Conservation (phyloP, 37 sponge, comb jelly and placozoan species). For the Oopsacas minuta region DNA sequence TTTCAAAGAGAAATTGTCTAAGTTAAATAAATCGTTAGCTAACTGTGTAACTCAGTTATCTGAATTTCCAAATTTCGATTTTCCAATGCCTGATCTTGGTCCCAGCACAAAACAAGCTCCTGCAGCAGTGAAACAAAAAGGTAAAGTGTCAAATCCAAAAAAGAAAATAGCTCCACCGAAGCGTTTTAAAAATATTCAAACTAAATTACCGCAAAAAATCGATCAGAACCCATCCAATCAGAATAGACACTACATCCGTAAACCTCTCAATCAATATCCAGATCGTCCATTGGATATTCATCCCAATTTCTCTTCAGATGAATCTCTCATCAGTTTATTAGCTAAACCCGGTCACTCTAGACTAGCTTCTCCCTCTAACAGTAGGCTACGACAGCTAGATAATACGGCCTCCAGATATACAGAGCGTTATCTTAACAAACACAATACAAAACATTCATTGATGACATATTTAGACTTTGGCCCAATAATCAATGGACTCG, state of each 20-base stretch:
- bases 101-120: too few species aligned
- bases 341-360: conserved; percentile 3
- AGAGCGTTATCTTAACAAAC: neutral
- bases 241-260: neutral
- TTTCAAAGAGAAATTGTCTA: conserved; percentile 5
- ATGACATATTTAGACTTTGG: neutral
- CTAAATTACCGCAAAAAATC: neutral
- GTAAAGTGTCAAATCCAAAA: neutral
- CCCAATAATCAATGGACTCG: neutral
- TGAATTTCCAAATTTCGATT: conserved; percentile 13
- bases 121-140: neutral
- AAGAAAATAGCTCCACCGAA: neutral
- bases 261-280: neutral
- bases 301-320: neutral
- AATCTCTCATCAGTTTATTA: neutral
- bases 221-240: neutral
- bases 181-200: neutral
- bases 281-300: neutral
- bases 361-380: neutral
- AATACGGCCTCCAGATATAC: too few species aligned
- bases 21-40: neutral
- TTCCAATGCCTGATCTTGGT: neutral
- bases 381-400: neutral
- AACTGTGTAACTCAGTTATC: conserved; percentile 10
- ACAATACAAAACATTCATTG: neutral